Evolutionary conservation across 2,797 vertebrate species (phyloP).

Genomic region (Argya squamiceps): DNA sequence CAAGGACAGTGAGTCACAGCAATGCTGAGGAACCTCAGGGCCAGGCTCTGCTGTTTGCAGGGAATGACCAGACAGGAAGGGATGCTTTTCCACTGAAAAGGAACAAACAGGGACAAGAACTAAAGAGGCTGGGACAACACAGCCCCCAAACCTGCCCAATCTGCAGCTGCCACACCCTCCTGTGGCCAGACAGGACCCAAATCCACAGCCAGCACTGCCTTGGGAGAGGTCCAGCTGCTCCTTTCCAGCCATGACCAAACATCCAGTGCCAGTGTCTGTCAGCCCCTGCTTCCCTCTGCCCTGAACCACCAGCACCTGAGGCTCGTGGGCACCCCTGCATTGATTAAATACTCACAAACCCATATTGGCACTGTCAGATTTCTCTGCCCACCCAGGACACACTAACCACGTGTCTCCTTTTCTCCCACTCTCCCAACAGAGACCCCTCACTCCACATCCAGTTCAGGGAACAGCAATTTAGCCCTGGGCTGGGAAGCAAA

Average conservation of each 20-base stretch:
- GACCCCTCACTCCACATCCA: neutral
- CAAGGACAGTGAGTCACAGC: neutral
- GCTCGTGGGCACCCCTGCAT: too few species aligned
- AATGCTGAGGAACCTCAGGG: neutral
- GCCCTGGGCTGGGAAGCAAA: neutral
- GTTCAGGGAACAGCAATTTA: neutral
- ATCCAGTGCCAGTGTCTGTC: neutral
- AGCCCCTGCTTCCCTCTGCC: neutral
- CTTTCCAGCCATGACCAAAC: neutral
- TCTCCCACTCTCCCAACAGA: neutral
- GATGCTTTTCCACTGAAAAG: too few species aligned
- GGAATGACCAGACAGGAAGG: neutral
- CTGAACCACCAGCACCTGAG: neutral
- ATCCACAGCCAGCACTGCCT: neutral
- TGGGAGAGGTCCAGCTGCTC: neutral
- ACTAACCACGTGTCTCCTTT: neutral
- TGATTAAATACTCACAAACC: neutral
- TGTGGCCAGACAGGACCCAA: neutral
- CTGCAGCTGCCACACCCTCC: neutral
- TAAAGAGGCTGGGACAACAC: neutral
- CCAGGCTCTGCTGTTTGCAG: neutral
- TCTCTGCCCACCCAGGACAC: neutral
- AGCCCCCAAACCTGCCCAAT: neutral
- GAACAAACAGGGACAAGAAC: neutral
- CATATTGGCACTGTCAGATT: neutral